A percentile compares a stretch with the other conserved stretches of the same genome.
phyloP scores from a whole-genome alignment of 2,888 invertebrate genomes.

The Trimorus sp. region DNA sequence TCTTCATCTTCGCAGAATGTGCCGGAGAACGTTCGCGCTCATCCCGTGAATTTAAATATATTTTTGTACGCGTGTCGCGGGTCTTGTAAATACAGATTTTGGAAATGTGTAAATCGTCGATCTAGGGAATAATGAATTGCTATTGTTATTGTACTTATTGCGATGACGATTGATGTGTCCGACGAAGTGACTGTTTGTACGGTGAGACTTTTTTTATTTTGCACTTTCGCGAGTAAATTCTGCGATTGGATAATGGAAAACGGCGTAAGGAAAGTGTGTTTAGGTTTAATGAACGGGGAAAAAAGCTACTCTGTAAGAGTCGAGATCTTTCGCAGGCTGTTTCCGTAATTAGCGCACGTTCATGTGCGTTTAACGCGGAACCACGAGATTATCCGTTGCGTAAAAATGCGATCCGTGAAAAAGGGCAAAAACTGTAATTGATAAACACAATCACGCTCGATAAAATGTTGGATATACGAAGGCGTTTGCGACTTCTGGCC shows the following conservation, averaged over 20 bases:
- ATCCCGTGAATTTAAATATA: neutral
- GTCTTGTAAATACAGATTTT: constrained; percentile 20
- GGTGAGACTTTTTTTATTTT: neutral
- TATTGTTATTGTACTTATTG: neutral
- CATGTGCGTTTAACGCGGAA: constrained; percentile 42
- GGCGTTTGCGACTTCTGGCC: constrained; percentile 36
- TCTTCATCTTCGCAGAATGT: too few relatives aligned
- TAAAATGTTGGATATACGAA: constrained; percentile 36
- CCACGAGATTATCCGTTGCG: constrained; percentile 35
- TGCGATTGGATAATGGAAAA: too few relatives aligned
- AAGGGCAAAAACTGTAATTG: constrained; percentile 31
- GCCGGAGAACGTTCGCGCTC: too few relatives aligned
- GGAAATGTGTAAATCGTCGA: neutral
- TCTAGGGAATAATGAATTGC: constrained; percentile 16
- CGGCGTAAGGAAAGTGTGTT: too few relatives aligned
- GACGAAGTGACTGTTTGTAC: constrained; percentile 2
- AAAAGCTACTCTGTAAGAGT: too few relatives aligned
- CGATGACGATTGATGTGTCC: neutral
- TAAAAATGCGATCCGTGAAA: constrained; percentile 18
- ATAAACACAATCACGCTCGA: constrained; percentile 29
- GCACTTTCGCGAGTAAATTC: neutral
- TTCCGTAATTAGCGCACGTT: constrained; percentile 47
- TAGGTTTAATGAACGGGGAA: too few relatives aligned
- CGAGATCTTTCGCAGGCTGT: constrained; percentile 24
- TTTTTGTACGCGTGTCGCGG: constrained; percentile 25